These are phyloP conservation scores for Pseudorasbora parva DNA, from an alignment of 2,113 vertebrate genomes.

Conservation along the genomic window DNA sequence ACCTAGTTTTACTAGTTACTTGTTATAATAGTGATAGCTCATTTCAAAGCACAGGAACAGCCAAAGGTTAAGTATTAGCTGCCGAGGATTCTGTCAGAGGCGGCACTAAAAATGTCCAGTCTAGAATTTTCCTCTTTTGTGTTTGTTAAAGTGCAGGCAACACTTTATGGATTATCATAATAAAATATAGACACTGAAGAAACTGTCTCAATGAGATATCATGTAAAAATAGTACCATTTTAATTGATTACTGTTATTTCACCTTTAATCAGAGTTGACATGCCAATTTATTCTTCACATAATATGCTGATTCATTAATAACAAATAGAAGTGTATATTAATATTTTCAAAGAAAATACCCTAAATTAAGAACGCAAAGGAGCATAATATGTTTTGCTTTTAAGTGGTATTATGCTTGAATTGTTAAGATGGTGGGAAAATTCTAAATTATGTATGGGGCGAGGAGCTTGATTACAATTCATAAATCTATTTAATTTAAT, in stretches of 20 bases:
- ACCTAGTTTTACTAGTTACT: constrained; percentile 3
- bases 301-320: not conserved
- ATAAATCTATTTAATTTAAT: too few relatives aligned
- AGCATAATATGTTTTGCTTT: not conserved
- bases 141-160: not conserved
- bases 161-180: not conserved
- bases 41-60: not conserved
- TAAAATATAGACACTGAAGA: not conserved
- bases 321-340: not conserved
- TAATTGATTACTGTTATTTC: not conserved
- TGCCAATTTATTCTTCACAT: not conserved
- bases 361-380: not conserved
- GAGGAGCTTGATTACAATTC: too few relatives aligned
- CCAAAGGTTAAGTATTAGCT: constrained; percentile 15
- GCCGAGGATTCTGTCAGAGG: not conserved
- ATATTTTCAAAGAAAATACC: not conserved
- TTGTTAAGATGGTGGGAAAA: not conserved
- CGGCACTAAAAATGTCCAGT: not conserved
- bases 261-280: not conserved
- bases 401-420: not conserved
- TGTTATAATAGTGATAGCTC: not conserved
- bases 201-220: not conserved
- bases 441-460: not conserved
- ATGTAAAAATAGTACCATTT: not conserved
- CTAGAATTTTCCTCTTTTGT: not conserved